These are phyloP conservation scores for Halocaridina rubra DNA, from an alignment of 2,888 invertebrate species.

Conservation along the genomic window DNA sequence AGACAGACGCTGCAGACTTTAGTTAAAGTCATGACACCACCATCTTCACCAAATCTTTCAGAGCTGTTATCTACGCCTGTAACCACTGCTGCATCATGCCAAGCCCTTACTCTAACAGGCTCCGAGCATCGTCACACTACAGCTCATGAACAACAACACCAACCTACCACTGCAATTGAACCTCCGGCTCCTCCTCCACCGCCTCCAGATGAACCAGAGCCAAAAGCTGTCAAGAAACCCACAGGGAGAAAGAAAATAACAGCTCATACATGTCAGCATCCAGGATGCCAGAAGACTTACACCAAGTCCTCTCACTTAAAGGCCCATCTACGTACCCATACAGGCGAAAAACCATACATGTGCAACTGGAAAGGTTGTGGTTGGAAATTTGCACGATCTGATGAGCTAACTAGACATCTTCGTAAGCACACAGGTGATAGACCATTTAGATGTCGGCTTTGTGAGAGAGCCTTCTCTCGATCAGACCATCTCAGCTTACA, in stretches of 20 bases:
- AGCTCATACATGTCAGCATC: slow-evolving; percentile 71
- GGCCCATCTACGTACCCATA: slow-evolving; percentile 75
- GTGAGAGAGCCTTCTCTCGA: slow-evolving; percentile 74
- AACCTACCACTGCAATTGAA: neutral
- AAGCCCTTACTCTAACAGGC: slow-evolving; percentile 35
- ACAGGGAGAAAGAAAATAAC: slow-evolving; percentile 61
- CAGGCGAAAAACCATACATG: slow-evolving; percentile 77
- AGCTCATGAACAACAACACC: neutral
- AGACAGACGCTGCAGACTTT: slow-evolving; percentile 61
- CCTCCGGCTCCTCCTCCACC: slow-evolving; percentile 5
- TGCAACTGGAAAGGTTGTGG: slow-evolving; percentile 76
- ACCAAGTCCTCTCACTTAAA: slow-evolving; percentile 75
- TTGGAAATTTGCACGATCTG: slow-evolving; percentile 74
- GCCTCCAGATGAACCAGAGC: slow-evolving; percentile 25
- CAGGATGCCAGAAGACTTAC: slow-evolving; percentile 75
- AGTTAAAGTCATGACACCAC: slow-evolving; percentile 66
- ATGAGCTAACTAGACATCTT: slow-evolving; percentile 73
- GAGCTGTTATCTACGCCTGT: slow-evolving; percentile 60
- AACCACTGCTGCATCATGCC: slow-evolving; percentile 43
- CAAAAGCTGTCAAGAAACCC: slow-evolving; percentile 38
- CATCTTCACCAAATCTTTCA: slow-evolving; percentile 65
- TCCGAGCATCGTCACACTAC: slow-evolving; percentile 22
- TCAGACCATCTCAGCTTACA: slow-evolving; percentile 75
- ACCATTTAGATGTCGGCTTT: slow-evolving; percentile 74
- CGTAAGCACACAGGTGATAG: slow-evolving; percentile 72